These are phyloP conservation scores for Elegia similella DNA, from an alignment of 2,888 invertebrate species.

Conservation along the genomic window DNA sequence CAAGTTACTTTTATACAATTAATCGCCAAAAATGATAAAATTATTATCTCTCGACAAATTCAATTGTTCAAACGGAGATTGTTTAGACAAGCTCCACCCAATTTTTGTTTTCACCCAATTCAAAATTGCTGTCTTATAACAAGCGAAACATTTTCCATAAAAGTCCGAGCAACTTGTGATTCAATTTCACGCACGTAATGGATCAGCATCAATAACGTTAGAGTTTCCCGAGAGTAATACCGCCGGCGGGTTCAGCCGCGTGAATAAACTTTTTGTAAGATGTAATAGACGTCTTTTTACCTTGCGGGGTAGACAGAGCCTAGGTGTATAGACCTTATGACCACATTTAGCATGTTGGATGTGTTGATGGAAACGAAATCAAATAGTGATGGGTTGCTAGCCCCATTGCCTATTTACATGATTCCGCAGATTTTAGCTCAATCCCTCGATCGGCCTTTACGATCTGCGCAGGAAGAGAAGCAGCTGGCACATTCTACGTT, in stretches of 20 bases:
- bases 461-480: too few relatives aligned
- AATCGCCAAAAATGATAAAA: not conserved
- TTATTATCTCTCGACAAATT: not conserved
- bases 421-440: too few relatives aligned
- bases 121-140: not conserved
- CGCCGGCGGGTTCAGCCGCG: slow-evolving; percentile 2
- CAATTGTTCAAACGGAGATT: not conserved
- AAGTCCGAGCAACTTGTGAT: slow-evolving; percentile 32
- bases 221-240: slow-evolving; percentile 35
- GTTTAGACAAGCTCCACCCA: not conserved
- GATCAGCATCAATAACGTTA: slow-evolving; percentile 41
- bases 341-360: too few relatives aligned
- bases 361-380: too few relatives aligned
- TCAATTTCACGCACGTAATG: slow-evolving; percentile 43
- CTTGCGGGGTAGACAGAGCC: too few relatives aligned
- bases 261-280: slow-evolving; percentile 10
- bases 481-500: too few relatives aligned
- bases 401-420: too few relatives aligned
- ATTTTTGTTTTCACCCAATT: not conserved
- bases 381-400: too few relatives aligned
- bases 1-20: too few relatives aligned
- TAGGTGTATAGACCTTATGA: too few relatives aligned
- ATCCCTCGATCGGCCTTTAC: too few relatives aligned
- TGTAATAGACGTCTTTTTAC: too few relatives aligned
- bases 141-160: slow-evolving; percentile 17